These are phyloP conservation scores for Dasyornis broadbenti DNA, from an alignment of 2,113 vertebrate genomes.

Conservation along the genomic window DNA sequence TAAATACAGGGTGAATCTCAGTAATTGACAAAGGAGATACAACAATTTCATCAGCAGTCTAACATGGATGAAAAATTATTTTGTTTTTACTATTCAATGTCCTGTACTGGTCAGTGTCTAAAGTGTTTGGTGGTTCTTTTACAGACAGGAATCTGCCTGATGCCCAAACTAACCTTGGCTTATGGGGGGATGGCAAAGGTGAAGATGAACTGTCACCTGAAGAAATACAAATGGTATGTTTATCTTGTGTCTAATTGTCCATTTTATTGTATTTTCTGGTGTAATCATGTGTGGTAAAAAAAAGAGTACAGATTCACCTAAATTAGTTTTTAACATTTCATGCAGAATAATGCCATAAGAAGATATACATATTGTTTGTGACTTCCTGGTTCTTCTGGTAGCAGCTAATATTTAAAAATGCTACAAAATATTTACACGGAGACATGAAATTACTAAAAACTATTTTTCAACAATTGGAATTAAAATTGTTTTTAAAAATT, in stretches of 20 bases:
- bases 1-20: not conserved
- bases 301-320: not conserved
- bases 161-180: slow-evolving; percentile 63
- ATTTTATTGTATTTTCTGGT: not conserved
- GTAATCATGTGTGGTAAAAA: not conserved
- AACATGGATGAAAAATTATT: not conserved
- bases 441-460: not conserved
- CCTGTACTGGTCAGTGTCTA: not conserved
- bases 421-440: not conserved
- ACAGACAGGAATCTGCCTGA: slow-evolving; percentile 79
- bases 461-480: not conserved
- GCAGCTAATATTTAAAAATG: not conserved
- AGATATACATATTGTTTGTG: not conserved
- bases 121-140: not conserved
- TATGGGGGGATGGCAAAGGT: slow-evolving; percentile 81
- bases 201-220: slow-evolving; percentile 95
- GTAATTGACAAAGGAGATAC: not conserved
- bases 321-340: not conserved
- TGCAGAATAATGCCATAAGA: not conserved
- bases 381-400: not conserved
- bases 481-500: not conserved
- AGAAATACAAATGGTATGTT: slow-evolving; percentile 92
- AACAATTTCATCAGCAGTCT: not conserved
- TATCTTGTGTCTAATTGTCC: not conserved
- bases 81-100: not conserved